Base-by-base conservation (phyloP, 1,140 invertebrate genomes). In the Psilanteris sp. region DNA sequence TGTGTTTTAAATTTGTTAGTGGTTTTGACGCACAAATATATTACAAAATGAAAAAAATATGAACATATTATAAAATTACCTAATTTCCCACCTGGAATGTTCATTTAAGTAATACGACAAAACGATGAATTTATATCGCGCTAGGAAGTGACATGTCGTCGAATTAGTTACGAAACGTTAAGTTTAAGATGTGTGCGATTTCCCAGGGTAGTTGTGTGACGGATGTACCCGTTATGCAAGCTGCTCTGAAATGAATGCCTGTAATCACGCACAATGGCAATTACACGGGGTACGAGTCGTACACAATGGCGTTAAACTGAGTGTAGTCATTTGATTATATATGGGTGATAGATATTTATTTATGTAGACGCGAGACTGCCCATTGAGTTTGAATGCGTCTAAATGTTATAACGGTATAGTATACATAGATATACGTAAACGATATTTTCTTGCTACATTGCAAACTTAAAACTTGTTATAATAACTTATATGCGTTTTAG, bases 351-450 rank as follows among this genome's bases (percentile, higher is more conserved):
- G 62, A 55, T 44, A 71, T 54, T 13, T 50, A 31, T 70, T 73
- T 57, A 62, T 27, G 52, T 61, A 76, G 48, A 74, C 78, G 32
- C 54, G 50, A 50, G 20, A 52, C 57, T 76, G 71, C 52, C 77
- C 71, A 81, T 81, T 79, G 79, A 79, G 79, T 81, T 79, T 50
- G 66, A 46, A 34, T 20, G 37, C 18, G 16, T 9, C 29, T n/a
- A n/a, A n/a, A n/a, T n/a, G n/a, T n/a, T n/a, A n/a, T n/a, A n/a
- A n/a, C n/a, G n/a, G n/a, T n/a, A n/a, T n/a, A n/a, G n/a, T n/a
- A n/a, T n/a, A n/a, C n/a, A n/a, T n/a, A n/a, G n/a, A n/a, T n/a
- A n/a, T n/a, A n/a, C n/a, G n/a, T n/a, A n/a, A n/a, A n/a, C n/a
- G n/a, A n/a, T n/a, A n/a, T n/a, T n/a, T n/a, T n/a, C n/a, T n/a